Evolutionary conservation across 2,797 vertebrate genomes (phyloP).

Genomic region (Cygnus olor): DNA sequence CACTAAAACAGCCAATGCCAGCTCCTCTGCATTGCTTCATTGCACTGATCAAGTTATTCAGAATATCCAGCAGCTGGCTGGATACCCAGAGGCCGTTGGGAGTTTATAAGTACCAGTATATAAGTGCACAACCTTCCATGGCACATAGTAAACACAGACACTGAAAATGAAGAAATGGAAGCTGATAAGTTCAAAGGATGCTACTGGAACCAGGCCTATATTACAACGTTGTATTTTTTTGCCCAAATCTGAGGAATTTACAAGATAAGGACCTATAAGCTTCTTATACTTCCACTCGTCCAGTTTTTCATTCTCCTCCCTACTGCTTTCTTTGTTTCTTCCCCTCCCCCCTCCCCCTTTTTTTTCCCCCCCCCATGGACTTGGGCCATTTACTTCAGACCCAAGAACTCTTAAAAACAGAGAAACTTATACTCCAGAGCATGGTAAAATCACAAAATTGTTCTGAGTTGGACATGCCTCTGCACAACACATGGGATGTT

Average conservation of each 20-base stretch:
- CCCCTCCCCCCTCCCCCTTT: background rate
- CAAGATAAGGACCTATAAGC: background rate
- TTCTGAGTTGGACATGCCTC: background rate
- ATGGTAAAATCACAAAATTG: background rate
- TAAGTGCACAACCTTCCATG: background rate
- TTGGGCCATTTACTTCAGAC: background rate
- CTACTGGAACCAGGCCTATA: background rate
- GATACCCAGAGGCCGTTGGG: background rate
- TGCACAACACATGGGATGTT: background rate
- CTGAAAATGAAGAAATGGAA: background rate
- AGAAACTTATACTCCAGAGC: background rate
- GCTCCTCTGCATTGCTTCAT: background rate
- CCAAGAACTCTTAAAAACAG: background rate
- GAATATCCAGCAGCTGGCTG: background rate
- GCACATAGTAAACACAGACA: background rate
- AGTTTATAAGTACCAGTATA: background rate
- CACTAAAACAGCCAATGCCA: background rate
- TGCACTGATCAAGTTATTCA: background rate
- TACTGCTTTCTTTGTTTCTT: background rate
- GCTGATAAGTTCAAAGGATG: background rate
- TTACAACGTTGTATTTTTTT: background rate
- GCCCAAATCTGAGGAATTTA: background rate
- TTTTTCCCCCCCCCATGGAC: background rate
- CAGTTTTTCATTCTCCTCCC: background rate
- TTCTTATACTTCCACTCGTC: background rate